phyloP scores from a whole-genome alignment of 2,113 vertebrate species.

The Pelmatolapia mariae region DNA sequence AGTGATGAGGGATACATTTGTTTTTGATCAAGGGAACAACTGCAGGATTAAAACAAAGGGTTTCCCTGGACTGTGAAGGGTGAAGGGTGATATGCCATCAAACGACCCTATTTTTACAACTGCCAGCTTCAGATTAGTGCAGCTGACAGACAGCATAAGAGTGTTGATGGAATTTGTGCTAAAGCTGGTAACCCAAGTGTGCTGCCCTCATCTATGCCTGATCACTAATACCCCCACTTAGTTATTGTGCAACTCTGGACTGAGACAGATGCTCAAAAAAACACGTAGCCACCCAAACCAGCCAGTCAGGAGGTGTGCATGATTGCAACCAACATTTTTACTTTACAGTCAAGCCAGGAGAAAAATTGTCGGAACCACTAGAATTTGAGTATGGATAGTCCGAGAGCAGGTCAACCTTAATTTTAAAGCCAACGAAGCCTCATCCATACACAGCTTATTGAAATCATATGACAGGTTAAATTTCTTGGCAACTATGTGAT shows the following conservation, averaged over 20 bases:
- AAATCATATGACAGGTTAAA: constrained; percentile 1
- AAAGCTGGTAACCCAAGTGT: constrained; percentile 16
- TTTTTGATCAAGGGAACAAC: constrained; percentile 55
- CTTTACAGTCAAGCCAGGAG: neutral
- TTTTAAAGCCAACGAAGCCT: neutral
- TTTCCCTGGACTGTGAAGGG: neutral
- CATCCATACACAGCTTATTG: constrained; percentile 1
- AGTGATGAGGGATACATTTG: constrained; percentile 29
- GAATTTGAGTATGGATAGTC: constrained; percentile 7
- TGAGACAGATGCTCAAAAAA: constrained; percentile 17
- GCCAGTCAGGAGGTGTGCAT: neutral
- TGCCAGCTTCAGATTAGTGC: constrained; percentile 53
- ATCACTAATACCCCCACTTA: constrained; percentile 23
- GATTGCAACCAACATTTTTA: neutral
- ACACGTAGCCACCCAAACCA: neutral
- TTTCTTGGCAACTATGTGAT: neutral
- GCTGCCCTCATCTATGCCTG: neutral
- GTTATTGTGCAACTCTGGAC: neutral
- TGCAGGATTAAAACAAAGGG: constrained; percentile 37
- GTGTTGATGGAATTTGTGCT: constrained; percentile 37
- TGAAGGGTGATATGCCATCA: neutral
- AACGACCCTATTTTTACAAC: constrained; percentile 53
- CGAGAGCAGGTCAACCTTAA: neutral
- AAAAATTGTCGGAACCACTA: neutral
- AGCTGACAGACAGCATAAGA: constrained; percentile 37